phyloP scores from a whole-genome alignment of 2,113 vertebrate species.

The Lepus americanus region DNA sequence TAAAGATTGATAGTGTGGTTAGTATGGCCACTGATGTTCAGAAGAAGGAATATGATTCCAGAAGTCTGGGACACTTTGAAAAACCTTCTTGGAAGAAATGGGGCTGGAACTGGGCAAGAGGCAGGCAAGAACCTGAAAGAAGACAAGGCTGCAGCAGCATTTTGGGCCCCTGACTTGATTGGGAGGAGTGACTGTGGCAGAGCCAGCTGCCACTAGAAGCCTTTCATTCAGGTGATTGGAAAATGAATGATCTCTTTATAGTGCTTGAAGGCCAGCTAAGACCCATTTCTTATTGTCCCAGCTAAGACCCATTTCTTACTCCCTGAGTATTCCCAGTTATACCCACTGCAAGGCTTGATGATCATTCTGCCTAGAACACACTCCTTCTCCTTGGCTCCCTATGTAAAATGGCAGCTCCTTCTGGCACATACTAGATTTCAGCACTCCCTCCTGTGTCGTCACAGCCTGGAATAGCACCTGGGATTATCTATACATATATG shows the following conservation, averaged over 20 bases:
- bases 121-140: background rate
- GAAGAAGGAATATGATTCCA: background rate
- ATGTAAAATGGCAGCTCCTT: background rate
- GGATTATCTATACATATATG: background rate
- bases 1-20: background rate
- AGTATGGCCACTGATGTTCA: background rate
- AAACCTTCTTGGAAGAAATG: constrained; percentile 50
- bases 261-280: background rate
- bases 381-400: background rate
- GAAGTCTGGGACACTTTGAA: background rate
- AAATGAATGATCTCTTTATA: background rate
- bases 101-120: constrained; percentile 5
- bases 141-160: background rate
- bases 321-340: background rate
- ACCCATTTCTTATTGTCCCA: background rate
- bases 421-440: background rate
- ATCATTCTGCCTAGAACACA: background rate
- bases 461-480: constrained; percentile 1
- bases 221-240: background rate
- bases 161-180: background rate
- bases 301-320: background rate
- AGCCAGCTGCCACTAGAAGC: background rate
- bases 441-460: background rate
- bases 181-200: background rate
- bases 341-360: background rate